Evolutionary conservation across 1,140 invertebrate genomes (phyloP).

Genomic region (Aphaenogaster ashmeadi): DNA sequence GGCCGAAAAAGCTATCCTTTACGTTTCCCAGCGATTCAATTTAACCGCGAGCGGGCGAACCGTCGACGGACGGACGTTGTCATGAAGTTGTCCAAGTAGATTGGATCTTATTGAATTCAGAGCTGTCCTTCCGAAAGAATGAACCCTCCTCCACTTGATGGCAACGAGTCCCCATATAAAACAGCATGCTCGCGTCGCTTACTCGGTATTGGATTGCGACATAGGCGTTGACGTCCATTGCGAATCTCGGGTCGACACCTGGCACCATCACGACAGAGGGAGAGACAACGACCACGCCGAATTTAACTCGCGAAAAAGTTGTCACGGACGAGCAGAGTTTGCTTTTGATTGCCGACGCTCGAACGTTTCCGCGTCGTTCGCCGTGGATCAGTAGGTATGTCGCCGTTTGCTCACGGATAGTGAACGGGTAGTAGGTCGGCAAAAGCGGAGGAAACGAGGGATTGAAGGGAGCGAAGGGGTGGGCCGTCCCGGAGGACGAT

Average conservation of each 20-base stretch:
- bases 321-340: constrained; percentile 1
- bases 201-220: constrained; percentile 66
- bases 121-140: constrained; percentile 65
- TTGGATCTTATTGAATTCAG: constrained; percentile 76
- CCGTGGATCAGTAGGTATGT: not conserved
- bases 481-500: not conserved
- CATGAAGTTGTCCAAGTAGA: constrained; percentile 71
- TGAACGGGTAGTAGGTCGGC: not conserved
- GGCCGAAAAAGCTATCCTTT: constrained; percentile 70
- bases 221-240: not conserved
- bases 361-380: constrained; percentile 17
- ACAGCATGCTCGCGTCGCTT: constrained; percentile 67
- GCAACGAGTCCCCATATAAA: constrained; percentile 67
- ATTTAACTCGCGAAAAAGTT: constrained; percentile 38
- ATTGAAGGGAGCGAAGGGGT: constrained; percentile 8
- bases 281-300: constrained; percentile 24
- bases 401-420: not conserved
- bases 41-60: constrained; percentile 67
- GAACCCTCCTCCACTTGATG: constrained; percentile 25
- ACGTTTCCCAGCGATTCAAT: constrained; percentile 74
- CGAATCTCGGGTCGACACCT: constrained; percentile 54
- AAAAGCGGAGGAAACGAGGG: not conserved
- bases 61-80: constrained; percentile 27
- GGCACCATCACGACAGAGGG: constrained; percentile 7
- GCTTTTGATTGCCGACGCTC: constrained; percentile 44